Evolutionary conservation across 2,888 invertebrate genomes (phyloP), one percentile per base, ranked within the genome.

Genomic region (Tinea trinotella): DNA sequence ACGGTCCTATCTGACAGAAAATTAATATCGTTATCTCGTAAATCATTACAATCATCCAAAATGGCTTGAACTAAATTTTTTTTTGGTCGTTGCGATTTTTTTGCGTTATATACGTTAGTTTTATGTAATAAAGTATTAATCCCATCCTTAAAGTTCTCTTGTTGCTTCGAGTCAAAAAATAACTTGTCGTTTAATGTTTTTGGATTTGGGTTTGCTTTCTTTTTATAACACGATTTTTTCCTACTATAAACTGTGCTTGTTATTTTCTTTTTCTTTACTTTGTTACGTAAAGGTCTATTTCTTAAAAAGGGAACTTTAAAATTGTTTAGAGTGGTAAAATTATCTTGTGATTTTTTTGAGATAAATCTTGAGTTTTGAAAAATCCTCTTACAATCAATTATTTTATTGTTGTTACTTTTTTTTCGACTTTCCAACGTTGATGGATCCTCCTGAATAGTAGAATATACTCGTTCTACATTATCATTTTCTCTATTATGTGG

Each of bases 221-320:
- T n/a, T 15, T 40, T 40, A 13, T 40, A 7, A 40, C n/a, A 13
- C n/a, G 12, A n/a, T 12, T 40, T 40, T 40, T 40, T n/a, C 13
- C 6, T 40, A 12, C 13, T 40, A 40, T 12, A 15, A 40, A 40
- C 62, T 64, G 52, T 57, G 59, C 58, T 63, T 61, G 1, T 68
- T 58, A 19, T 59, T 60, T 10, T 61, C 60, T 2, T 63, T 64
- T 56, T 60, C 56, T 53, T 62, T 54, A 58, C 68, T 68, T 55
- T 61, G 64, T 19, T 54, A 40, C 2, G 13, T 40, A n/a, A 13
- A 40, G 40, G 7, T 40, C 13, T 40, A 2, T 40, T 2, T 6
- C 13, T 40, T 15, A 1, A 2, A 15, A 15, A 15, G 12, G 15
- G 40, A 40, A 15, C n/a, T 13, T 40, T 40, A 40, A 40, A 40